Base-by-base conservation (phyloP, 2,888 invertebrate species). In the Dolichomitus sp. region DNA sequence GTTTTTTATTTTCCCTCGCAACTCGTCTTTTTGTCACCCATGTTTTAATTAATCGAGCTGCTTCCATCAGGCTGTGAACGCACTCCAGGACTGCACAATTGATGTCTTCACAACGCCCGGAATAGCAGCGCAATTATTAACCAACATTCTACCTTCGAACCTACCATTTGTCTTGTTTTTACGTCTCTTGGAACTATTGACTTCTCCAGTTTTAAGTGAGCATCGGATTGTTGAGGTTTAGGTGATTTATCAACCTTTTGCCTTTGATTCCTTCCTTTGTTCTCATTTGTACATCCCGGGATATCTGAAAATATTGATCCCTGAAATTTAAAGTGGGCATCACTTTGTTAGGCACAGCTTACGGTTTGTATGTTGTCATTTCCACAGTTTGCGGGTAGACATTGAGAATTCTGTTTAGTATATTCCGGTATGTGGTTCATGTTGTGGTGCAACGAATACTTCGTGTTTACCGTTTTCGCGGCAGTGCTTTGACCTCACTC, bases 31-130 rank as follows among this genome's bases (percentile, higher is more conserved):
- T 74, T 74, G 69, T 68, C 83, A 84, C 82, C 85, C 88, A 90
- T 89, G 87, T 90, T 90, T 89, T 90, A 90, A 90, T 90, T 90
- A 90, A 90, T 90, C 88, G 87, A 81, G 70, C 75, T 74, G 63
- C 84, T 87, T 85, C 84, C 85, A 86, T 81, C 76, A 11, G 30
- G 30, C 54, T 48, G 68, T 61, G 19, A 80, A 72, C 73, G 76
- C 61, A 73, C 72, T 66, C 73, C 73, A 9, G 54, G 27, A n/a
- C 54, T 66, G 48, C 42, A 73, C 73, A 48, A 76, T 76, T 68
- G 52, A 76, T 54, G 61, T 85, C 84, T 84, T 84, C 76, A 85
- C 80, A 84, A 83, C 85, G 78, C 63, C 80, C 85, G 74, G 33
- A 45, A 37, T 73, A 19, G 9, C 40, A 37, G 48, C 6, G 19